A percentile compares a stretch with the other conserved stretches of the same genome.
Conservation (phyloP, 1,140 invertebrate species). For the Semibalanus balanoides region DNA sequence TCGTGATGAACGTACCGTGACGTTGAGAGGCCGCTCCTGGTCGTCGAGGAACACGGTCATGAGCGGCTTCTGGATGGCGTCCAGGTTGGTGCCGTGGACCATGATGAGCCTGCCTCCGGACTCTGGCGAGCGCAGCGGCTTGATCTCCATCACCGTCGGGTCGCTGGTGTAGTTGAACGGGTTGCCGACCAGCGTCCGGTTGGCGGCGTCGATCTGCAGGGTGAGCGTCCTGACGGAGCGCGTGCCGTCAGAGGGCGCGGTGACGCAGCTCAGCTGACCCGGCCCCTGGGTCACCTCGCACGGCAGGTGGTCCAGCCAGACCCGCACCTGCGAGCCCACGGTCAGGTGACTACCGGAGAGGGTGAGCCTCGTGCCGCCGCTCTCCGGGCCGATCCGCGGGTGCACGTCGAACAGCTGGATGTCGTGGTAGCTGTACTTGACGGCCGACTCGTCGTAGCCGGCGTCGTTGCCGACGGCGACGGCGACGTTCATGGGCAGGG, state of each 20-base stretch:
- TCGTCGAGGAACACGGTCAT: conserved; percentile 64
- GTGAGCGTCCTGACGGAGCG: conserved; percentile 44
- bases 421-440: conserved; percentile 71
- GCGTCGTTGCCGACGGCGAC: conserved; percentile 80
- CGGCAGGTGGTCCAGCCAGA: conserved; percentile 71
- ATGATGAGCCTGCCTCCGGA: conserved; percentile 87
- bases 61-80: conserved; percentile 78
- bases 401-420: conserved; percentile 61
- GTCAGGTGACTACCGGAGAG: conserved; percentile 83
- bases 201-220: conserved; percentile 69
- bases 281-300: conserved; percentile 79
- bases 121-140: conserved; percentile 68
- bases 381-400: conserved; percentile 75
- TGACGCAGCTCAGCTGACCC: conserved; percentile 74
- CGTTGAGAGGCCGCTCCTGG: conserved; percentile 53
- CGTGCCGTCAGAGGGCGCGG: conserved; percentile 43
- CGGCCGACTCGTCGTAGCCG: conserved; percentile 71
- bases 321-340: conserved; percentile 76
- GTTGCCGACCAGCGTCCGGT: conserved; percentile 44
- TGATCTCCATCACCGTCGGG: conserved; percentile 85
- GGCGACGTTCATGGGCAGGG: conserved; percentile 49
- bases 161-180: conserved; percentile 82
- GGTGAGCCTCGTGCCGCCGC: conserved; percentile 82
- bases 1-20: conserved; percentile 38
- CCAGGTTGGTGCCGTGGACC: conserved; percentile 78